Conservation (phyloP, 2,797 vertebrate species). For the Adrianichthys oophorus region DNA sequence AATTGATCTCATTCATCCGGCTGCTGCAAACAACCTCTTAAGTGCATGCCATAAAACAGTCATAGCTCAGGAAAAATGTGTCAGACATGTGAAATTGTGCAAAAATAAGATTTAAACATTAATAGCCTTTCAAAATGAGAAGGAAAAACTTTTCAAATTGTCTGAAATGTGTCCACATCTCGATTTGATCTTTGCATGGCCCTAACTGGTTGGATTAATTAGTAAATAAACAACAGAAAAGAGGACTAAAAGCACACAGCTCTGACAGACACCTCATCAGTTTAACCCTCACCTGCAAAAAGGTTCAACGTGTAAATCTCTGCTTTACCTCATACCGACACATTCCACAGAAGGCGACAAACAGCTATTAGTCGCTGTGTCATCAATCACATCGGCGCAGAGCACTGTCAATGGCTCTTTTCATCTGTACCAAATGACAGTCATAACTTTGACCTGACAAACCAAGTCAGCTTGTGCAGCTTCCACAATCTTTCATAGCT, state of each 20-base stretch:
- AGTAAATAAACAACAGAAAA: constrained; percentile 38
- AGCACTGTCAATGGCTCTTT: constrained; percentile 52
- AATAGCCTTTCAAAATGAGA: no score
- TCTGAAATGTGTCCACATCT: no score
- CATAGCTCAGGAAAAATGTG: constrained; percentile 22
- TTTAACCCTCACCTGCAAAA: constrained; percentile 20
- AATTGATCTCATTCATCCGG: constrained; percentile 45
- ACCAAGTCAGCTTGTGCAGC: constrained; percentile 68
- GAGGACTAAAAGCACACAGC: background rate
- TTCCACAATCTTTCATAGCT: constrained; percentile 74
- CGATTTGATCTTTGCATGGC: background rate
- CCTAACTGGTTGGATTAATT: constrained; percentile 30
- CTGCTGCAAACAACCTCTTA: constrained; percentile 32
- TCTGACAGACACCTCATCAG: constrained; percentile 4
- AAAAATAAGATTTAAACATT: no score
- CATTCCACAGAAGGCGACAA: constrained; percentile 63
- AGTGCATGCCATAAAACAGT: constrained; percentile 37
- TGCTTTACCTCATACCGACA: constrained; percentile 27
- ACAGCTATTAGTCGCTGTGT: constrained; percentile 51
- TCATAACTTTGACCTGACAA: constrained; percentile 67
- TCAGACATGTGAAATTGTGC: no score
- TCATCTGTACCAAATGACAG: constrained; percentile 62
- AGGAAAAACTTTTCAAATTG: no score
- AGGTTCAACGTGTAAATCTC: constrained; percentile 42
- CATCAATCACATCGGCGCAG: constrained; percentile 63